A percentile compares a stretch with the other conserved stretches of the same genome.
Evolutionary conservation across 2,888 invertebrate genomes (phyloP).

Genomic region (Polymixis flavicincta): DNA sequence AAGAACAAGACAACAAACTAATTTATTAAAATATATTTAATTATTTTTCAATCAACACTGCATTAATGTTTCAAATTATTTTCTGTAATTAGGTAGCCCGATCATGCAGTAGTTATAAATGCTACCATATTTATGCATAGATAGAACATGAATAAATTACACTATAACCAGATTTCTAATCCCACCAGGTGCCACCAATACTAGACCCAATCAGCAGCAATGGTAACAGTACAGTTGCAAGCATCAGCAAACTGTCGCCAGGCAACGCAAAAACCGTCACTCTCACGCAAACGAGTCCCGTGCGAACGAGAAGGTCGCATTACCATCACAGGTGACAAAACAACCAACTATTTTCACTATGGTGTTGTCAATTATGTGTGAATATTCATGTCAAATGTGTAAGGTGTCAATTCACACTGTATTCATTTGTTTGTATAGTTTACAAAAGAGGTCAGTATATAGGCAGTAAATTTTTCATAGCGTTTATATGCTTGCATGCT

Average conservation of each 20-base stretch:
- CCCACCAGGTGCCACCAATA: slow-evolving; percentile 76
- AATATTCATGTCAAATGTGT: slow-evolving; percentile 47
- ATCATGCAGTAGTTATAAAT: too few species aligned
- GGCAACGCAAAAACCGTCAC: slow-evolving; percentile 84
- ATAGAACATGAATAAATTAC: not conserved
- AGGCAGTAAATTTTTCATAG: not conserved
- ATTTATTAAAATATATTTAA: too few species aligned
- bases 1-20: too few species aligned
- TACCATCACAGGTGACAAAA: slow-evolving; percentile 86
- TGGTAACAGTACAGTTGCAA: slow-evolving; percentile 85
- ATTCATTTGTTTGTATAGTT: slow-evolving; percentile 25
- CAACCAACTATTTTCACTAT: slow-evolving; percentile 28
- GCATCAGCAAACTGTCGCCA: slow-evolving; percentile 87
- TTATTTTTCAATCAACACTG: too few species aligned
- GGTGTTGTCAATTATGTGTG: slow-evolving; percentile 41
- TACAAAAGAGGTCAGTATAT: slow-evolving; percentile 12
- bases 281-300: slow-evolving; percentile 88
- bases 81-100: too few species aligned
- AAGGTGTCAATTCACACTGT: slow-evolving; percentile 26
- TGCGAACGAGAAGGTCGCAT: slow-evolving; percentile 86
- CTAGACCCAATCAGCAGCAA: slow-evolving; percentile 86
- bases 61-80: too few species aligned
- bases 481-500: not conserved
- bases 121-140: too few species aligned
- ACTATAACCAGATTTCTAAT: slow-evolving; percentile 5